Conservation (phyloP, 2,113 vertebrate genomes). For the Nothoprocta perdicaria region DNA sequence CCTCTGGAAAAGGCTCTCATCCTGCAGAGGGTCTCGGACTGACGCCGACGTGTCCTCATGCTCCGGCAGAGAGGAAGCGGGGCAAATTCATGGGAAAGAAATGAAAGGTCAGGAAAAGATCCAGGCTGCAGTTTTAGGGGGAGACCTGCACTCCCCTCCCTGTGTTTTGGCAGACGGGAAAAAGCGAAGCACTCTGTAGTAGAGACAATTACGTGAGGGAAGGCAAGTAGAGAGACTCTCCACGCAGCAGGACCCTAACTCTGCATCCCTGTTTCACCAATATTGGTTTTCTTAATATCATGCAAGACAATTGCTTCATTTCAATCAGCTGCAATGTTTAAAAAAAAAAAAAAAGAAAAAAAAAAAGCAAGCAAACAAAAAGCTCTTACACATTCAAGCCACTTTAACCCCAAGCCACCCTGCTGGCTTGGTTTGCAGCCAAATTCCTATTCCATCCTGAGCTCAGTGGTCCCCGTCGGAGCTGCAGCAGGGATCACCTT, state of each 20-base stretch:
- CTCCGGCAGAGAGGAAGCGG: accelerated
- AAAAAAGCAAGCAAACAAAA: background rate
- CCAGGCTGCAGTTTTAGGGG: accelerated
- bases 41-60: background rate
- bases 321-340: background rate
- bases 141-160: background rate
- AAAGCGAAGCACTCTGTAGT: accelerated
- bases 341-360: too few species aligned
- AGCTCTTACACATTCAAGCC: accelerated
- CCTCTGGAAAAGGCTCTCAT: too few species aligned
- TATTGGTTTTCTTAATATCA: background rate
- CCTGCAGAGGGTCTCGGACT: background rate
- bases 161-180: background rate
- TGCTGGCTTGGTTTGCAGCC: accelerated
- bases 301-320: accelerated
- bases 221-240: background rate
- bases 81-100: accelerated
- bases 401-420: accelerated
- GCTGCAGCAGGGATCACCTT: accelerated
- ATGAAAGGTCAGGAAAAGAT: accelerated
- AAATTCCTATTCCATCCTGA: background rate
- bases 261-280: background rate
- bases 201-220: accelerated
- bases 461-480: accelerated
- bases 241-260: too few species aligned